These are phyloP conservation scores for Acridotheres tristis DNA, from an alignment of 2,797 vertebrate genomes.

Conservation along the genomic window DNA sequence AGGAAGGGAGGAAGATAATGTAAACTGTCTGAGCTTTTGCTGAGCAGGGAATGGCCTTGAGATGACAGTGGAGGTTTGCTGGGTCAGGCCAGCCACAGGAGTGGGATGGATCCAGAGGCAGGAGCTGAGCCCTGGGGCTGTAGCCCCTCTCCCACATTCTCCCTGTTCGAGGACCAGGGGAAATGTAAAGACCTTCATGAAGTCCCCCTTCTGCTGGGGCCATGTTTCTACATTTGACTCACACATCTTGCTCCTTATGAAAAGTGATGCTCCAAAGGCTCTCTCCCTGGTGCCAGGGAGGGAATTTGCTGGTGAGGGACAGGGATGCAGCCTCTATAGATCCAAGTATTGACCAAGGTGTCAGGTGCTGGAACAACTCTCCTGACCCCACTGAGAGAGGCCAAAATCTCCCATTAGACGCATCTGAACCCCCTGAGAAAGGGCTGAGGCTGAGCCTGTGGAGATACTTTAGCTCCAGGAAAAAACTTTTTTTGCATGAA, in stretches of 20 bases:
- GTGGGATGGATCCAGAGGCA: accelerated
- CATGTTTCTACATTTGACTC: background rate
- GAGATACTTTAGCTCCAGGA: background rate
- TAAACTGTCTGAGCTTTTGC: background rate
- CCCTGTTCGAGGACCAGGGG: background rate
- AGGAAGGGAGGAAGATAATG: background rate
- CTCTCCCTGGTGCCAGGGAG: accelerated
- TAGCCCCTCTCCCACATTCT: accelerated
- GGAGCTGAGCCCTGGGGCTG: background rate
- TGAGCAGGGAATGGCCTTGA: background rate
- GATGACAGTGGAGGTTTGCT: background rate
- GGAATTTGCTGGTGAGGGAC: background rate
- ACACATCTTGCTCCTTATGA: accelerated
- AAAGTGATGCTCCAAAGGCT: accelerated
- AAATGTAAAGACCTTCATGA: background rate
- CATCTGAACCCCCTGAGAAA: background rate
- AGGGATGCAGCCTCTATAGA: background rate
- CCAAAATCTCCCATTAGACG: background rate
- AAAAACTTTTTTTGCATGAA: background rate
- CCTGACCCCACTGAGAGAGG: background rate
- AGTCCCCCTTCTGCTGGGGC: background rate
- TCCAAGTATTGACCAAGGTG: background rate
- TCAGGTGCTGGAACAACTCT: background rate
- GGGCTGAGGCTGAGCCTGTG: background rate
- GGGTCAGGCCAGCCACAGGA: background rate